Evolutionary conservation across 2,113 vertebrate species (phyloP).

Genomic region (Shinisaurus crocodilurus): DNA sequence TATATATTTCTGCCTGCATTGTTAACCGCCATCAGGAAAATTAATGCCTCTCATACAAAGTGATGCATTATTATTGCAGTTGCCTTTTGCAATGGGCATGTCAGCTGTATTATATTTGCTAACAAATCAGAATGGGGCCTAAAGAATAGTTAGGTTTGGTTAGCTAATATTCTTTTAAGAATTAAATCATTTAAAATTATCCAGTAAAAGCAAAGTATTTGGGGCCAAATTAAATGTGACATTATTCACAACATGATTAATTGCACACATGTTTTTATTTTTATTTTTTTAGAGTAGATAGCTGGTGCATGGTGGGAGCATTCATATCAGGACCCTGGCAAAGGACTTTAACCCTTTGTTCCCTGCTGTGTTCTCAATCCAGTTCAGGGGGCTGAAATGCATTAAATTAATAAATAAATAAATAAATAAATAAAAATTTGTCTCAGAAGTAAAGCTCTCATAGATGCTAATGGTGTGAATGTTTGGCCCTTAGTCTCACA

Average conservation of each 20-base stretch:
- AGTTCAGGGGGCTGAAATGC: no score
- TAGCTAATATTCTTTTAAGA: conserved; percentile 6
- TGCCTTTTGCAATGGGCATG: conserved; percentile 7
- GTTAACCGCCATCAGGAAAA: conserved; percentile 42
- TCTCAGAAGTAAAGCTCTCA: not conserved
- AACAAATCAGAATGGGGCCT: conserved; percentile 18
- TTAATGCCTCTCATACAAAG: conserved; percentile 40
- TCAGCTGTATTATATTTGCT: conserved; percentile 5
- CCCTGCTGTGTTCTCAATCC: not conserved
- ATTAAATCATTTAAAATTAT: conserved; percentile 24
- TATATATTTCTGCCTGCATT: conserved; percentile 25
- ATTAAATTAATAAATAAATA: no score
- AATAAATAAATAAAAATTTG: no score
- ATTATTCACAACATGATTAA: not conserved
- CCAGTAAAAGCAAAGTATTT: not conserved
- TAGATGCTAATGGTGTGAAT: not conserved
- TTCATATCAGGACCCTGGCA: not conserved
- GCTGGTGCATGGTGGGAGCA: not conserved
- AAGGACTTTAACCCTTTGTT: not conserved
- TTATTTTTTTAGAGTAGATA: not conserved
- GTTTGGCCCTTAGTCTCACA: not conserved
- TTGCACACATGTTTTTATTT: not conserved
- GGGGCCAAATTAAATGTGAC: not conserved
- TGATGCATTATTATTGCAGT: conserved; percentile 14
- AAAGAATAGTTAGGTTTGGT: not conserved